Base-by-base conservation (phyloP, 1,140 invertebrate genomes). In the Caenorhabditis brenneri region DNA sequence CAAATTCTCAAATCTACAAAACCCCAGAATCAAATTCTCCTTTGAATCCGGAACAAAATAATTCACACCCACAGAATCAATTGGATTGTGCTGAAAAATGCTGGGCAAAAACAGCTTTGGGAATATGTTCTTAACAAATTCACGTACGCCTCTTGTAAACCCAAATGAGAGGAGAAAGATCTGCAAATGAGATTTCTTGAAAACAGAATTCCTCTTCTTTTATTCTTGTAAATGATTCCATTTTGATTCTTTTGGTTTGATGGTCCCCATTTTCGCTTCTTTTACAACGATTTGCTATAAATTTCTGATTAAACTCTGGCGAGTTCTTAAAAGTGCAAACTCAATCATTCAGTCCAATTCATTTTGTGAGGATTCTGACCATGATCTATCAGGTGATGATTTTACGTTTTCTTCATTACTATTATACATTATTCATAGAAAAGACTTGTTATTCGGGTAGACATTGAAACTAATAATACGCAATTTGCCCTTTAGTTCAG, bases 121-220 rank as follows among this genome's bases (percentile, higher is more conserved):
- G 12, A 74, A 74, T 46, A 33, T 36, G 31, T 65, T 65, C 58
- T 65, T 16, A 7, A 7, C 36, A 12, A 39, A 74, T 42, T 74
- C 65, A 74, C 33, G 65, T 42, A 46, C 36, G 65, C 36, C n/a
- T 74, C n/a, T 74, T 74, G 33, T 46, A 42, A 42, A 39, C 2
- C n/a, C 65, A 39, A 39, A 65, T 65, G 58, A 65, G 58, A 31
- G 31, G 53, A 19, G 33, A 33, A 31, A 39, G n/a, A 19, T 46
- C 65, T 46, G 36, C 36, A 74, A 74, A 74, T 42, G 36, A 42
- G 65, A 42, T 74, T 39, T 74, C 36, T 42, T 74, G 19, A n/a
- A n/a, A n/a, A 65, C 12, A n/a, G 12, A 65, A 16, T 36, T 16
- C 9, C 16, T 5, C 36, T 9, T 55, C 19, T 12, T 51, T 51